Evolutionary conservation across 2,797 vertebrate genomes (phyloP), one percentile per base, ranked within the genome.

Genomic region (Knipowitschia caucasica): DNA sequence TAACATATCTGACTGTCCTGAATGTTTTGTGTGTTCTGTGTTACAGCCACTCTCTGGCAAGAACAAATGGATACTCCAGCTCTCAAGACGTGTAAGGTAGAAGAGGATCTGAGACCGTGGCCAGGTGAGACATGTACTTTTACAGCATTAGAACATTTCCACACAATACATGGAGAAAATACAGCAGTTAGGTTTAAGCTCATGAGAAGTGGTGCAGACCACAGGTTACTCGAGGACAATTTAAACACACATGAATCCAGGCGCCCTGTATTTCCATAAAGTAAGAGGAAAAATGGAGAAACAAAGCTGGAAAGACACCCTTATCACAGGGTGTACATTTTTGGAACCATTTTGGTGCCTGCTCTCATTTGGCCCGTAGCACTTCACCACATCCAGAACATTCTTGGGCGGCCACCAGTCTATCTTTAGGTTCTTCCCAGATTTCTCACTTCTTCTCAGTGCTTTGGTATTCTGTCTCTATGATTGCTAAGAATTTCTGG

Each of bases 21-120:
- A 56, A 17, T 29, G 15, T 10, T 21, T 21, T 50, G 31, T 7
- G 12, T 5, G 11, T 69, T 78, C n/a, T 77, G 43, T 80, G 7
- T 85, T 68, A 17, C 40, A 69, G 15, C 62, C 89, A 89, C 77
- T 18, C 84, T 92, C 73, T 91, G 91, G 91, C 76, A 81, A 27
- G 91, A 91, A 23, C 89, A 89, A 69, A 91, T 91, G 62, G 91
- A 92, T 29, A 43, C 87, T 30, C 75, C 88, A 2, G 34, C 82
- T 70, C 74, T 91, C 69, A 92, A 92, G 82, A 87, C 89, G 43
- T 92, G 91, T 72, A 92, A 92, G 71, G 90, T 92, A 79, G 91
- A 92, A 75, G 91, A 91, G 7, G 90, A 92, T 60, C 80, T 91
- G 12, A 81, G 87, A 78, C 79, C 89, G 64, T 92, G 91, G 91